Evolutionary conservation across 2,113 vertebrate genomes (phyloP), one percentile per base, ranked within the genome.

Genomic region (Colinus virginianus): DNA sequence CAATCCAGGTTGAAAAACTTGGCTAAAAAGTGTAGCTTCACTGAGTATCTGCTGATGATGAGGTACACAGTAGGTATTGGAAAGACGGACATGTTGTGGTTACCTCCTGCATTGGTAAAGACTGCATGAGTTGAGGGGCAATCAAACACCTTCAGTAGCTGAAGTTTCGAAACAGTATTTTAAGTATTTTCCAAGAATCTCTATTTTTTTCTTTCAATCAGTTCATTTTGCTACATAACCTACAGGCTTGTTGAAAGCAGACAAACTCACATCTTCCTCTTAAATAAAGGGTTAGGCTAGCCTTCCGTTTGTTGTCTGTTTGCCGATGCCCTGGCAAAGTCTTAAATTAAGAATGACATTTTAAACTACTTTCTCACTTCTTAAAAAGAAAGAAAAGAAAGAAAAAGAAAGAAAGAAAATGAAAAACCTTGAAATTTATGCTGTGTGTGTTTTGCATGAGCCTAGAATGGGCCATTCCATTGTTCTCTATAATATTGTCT

Each of bases 31-130:
- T 59, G 46, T 16, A 63, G 71, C 61, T 95, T 21, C 49, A 55
- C 6, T 71, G 58, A 64, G 78, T 45, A 56, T 32, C 43, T 42
- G 20, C 34, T 62, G 16, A 4, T 40, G 36, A 38, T 14, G 32
- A 85, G 45, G 11, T 43, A n/a, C n/a, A 69, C 7, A 3, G 2
- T 6, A 43, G 9, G 7, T 38, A 19, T 59, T 25, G 30, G 36
- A 83, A 66, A 69, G 67, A 64, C 0, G 1, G 7, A 45, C 3
- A 43, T 56, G 3, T n/a, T 2, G 2, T 0, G 1, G 42, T 40
- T 25, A 72, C 13, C 80, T 42, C 13, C 19, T 56, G 17, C 3
- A 77, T 32, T 21, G 28, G 13, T 15, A 40, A 19, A 69, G 43
- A 28, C 1, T 28, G 19, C 34, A 13, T 4, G 3, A 61, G 32